phyloP scores from a whole-genome alignment of 2,797 vertebrate genomes.

The Orestias chungarensis region DNA sequence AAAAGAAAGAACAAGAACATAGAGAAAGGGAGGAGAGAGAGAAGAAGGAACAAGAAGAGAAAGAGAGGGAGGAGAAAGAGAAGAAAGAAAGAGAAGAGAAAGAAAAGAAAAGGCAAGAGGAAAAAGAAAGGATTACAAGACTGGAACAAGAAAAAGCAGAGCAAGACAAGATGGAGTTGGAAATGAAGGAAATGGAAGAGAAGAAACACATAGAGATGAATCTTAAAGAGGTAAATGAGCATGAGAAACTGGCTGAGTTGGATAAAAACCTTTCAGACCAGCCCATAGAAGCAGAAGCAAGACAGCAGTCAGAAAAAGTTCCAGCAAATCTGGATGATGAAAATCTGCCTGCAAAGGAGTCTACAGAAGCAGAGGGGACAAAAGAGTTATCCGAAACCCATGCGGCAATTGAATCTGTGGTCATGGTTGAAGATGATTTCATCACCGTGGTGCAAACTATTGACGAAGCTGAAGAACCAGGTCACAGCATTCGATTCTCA shows the following conservation, averaged over 20 bases:
- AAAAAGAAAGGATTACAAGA: slow-evolving; percentile 10
- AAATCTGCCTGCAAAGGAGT: slow-evolving; percentile 55
- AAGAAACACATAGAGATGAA: slow-evolving; percentile 26
- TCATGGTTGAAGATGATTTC: slow-evolving; percentile 97
- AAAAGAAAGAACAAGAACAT: slow-evolving; percentile 17
- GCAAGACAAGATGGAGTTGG: slow-evolving; percentile 12
- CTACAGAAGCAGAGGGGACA: slow-evolving; percentile 49
- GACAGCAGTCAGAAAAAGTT: slow-evolving; percentile 36
- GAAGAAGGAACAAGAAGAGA: background rate
- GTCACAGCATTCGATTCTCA: slow-evolving; percentile 94
- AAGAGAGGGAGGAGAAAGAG: slow-evolving; percentile 7
- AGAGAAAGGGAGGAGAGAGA: slow-evolving; percentile 4
- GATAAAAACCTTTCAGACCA: slow-evolving; percentile 20
- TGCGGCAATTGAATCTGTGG: slow-evolving; percentile 92
- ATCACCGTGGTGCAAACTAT: slow-evolving; percentile 98
- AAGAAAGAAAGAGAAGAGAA: slow-evolving; percentile 42
- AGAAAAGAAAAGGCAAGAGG: slow-evolving; percentile 18
- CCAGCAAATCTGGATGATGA: slow-evolving; percentile 24
- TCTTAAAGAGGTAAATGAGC: slow-evolving; percentile 20
- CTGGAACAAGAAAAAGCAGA: slow-evolving; percentile 25
- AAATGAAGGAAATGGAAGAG: slow-evolving; percentile 35
- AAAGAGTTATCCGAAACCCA: slow-evolving; percentile 79
- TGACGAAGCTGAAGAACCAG: slow-evolving; percentile 89
- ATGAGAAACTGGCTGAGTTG: slow-evolving; percentile 37
- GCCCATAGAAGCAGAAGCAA: slow-evolving; percentile 17